phyloP scores from a whole-genome alignment of 1,140 invertebrate genomes.

The Lanistes nyassanus region DNA sequence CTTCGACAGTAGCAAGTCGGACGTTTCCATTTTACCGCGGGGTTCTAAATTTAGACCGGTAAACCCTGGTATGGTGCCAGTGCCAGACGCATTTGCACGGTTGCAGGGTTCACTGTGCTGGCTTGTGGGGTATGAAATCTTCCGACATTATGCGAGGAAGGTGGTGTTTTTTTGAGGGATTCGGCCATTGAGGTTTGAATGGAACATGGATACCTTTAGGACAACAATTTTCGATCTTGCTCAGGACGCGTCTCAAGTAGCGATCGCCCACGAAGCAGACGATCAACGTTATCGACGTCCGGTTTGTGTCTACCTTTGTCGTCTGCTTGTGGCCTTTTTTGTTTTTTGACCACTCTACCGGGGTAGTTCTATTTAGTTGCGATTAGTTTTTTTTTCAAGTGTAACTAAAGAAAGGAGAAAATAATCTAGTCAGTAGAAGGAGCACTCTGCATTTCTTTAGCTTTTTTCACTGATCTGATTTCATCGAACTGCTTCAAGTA shows the following conservation, averaged over 20 bases:
- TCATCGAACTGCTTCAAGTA: no score
- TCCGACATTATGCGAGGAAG: no score
- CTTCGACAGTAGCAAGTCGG: constrained; percentile 4
- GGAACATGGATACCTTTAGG: constrained; percentile 42
- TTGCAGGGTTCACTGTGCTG: constrained; percentile 3
- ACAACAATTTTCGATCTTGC: constrained; percentile 52
- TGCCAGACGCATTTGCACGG: background rate
- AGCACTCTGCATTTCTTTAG: no score
- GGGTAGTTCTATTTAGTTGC: no score
- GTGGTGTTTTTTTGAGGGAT: background rate
- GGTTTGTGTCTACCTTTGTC: constrained; percentile 35
- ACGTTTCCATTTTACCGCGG: constrained; percentile 22
- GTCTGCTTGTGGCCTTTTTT: background rate
- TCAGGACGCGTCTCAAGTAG: constrained; percentile 53
- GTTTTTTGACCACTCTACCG: background rate
- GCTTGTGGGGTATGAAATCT: no score
- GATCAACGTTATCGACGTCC: constrained; percentile 34
- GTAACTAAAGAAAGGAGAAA: no score
- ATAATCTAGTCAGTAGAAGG: no score
- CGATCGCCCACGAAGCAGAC: constrained; percentile 40
- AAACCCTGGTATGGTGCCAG: background rate
- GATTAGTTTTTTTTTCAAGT: no score
- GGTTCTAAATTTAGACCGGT: constrained; percentile 11
- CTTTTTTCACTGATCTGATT: no score
- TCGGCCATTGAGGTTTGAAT: background rate